phyloP scores from a whole-genome alignment of 2,888 invertebrate species.

The Drosophila subquinaria region DNA sequence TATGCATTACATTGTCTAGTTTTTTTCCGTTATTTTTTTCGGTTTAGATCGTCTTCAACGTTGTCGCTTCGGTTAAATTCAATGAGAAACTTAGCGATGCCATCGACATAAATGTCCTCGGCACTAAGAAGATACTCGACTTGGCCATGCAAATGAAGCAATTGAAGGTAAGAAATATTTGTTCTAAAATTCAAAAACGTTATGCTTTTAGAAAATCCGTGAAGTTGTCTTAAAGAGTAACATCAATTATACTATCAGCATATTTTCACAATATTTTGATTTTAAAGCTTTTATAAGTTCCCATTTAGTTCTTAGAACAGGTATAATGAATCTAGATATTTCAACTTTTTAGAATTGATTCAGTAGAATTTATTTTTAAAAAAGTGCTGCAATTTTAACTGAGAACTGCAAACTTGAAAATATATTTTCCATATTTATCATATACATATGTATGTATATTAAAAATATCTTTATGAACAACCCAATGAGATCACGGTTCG shows the following conservation, averaged over 20 bases:
- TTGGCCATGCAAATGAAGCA: conserved; percentile 85
- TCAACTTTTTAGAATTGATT: neutral
- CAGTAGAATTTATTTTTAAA: no score
- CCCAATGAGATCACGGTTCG: no score
- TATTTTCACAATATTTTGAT: neutral
- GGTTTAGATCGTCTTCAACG: conserved; percentile 85
- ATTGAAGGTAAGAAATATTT: conserved; percentile 80
- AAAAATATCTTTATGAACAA: no score
- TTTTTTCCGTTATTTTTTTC: neutral
- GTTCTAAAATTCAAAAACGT: no score
- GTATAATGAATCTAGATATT: neutral
- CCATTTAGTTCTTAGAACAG: no score
- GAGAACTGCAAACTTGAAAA: no score
- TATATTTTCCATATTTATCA: no score
- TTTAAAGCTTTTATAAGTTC: neutral
- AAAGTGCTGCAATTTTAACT: no score
- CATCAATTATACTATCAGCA: no score
- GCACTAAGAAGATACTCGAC: conserved; percentile 86
- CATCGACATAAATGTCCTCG: conserved; percentile 85
- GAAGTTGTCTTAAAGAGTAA: no score
- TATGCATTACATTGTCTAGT: conserved; percentile 57
- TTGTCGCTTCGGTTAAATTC: conserved; percentile 86
- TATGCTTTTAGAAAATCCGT: no score
- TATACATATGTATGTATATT: no score
- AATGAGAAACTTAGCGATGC: conserved; percentile 86